Base-by-base conservation (phyloP, 2,113 vertebrate species). In the Oenanthe oenanthe region DNA sequence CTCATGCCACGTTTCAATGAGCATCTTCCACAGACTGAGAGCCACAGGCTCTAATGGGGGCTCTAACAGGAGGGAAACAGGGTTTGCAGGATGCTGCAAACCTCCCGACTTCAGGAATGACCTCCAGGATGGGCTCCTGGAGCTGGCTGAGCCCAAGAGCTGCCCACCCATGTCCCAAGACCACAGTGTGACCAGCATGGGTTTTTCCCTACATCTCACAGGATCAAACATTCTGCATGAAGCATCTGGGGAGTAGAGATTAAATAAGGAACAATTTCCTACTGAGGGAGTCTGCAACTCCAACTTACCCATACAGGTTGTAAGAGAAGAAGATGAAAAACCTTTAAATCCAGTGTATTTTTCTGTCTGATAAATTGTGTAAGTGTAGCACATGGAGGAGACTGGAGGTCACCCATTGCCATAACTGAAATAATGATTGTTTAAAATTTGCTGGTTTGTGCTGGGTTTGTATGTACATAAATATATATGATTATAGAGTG, bases 151-250 rank as follows among this genome's bases (percentile, higher is more conserved):
- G 13, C 31, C 10, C 8, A 9, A 22, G 10, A 2, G 2, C 19
- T 84, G 73, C 65, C 17, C 56, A 71, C 10, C 3, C 54, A 22
- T 0, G 3, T 13, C 32, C 2, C 47, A 71, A 40, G 12, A 22
- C 10, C 28, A n/a, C 62, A 32, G 29, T 0, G 7, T 0, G 3
- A 67, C 28, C 48, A 51, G 10, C 8, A 4, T 1, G 4, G 21
- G 17, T 5, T 85, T 31, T n/a, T 65, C 36, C 28, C 28, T 51
- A n/a, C 45, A 63, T 10, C 34, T n/a, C 34, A 60, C 45, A 51
- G 8, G 28, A 61, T 43, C 17, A 79, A 65, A 88, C 45, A 28
- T 31, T 48, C 43, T 65, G 40, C 24, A 85, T 36, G 36, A 56
- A 85, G 45, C 18, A 65, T 7, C 13, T 18, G 18, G 10, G 19